Evolutionary conservation across 2,113 vertebrate species (phyloP).

Genomic region (Sphyrna mokarran): DNA sequence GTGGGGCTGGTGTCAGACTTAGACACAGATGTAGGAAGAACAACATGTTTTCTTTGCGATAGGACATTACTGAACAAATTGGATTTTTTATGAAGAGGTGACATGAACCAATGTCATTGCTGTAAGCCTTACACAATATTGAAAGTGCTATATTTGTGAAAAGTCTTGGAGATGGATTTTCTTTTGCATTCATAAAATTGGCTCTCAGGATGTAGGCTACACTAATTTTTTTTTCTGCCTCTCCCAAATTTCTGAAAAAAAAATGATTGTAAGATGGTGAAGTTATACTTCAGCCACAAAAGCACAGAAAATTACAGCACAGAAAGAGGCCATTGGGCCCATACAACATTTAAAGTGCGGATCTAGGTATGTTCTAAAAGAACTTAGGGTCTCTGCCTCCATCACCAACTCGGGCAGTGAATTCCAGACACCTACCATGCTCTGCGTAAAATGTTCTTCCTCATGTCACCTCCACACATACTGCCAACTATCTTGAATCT

Average conservation of each 20-base stretch:
- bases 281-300: neutral
- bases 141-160: neutral
- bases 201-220: neutral
- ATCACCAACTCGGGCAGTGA: no score
- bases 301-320: no score
- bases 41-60: neutral
- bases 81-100: neutral
- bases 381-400: no score
- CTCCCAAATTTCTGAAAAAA: neutral
- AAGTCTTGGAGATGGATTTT: neutral
- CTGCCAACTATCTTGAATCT: no score
- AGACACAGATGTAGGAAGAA: neutral
- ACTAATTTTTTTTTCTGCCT: neutral
- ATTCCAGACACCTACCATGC: no score
- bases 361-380: no score
- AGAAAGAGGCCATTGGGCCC: no score
- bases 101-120: neutral
- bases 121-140: neutral
- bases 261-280: neutral
- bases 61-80: neutral
- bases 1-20: neutral
- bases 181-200: neutral
- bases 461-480: no score
- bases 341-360: no score
- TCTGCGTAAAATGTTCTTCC: no score